Conservation (phyloP, 2,113 vertebrate species). For the Apus apus region DNA sequence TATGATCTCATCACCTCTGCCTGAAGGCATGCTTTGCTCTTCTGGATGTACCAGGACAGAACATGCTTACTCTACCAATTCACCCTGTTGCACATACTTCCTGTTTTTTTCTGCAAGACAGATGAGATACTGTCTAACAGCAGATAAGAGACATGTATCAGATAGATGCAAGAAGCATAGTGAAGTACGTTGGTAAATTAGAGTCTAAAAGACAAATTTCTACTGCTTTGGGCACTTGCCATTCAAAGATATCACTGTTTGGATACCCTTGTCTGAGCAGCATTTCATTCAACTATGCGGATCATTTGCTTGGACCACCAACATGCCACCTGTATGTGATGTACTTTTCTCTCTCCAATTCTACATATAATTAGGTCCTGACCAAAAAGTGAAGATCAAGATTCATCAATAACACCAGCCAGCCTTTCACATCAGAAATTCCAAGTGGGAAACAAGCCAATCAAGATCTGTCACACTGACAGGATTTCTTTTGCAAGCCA, state of each 20-base stretch:
- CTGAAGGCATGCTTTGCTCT: background rate
- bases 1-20: background rate
- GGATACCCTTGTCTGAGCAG: background rate
- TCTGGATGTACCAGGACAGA: background rate
- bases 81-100: background rate
- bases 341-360: background rate
- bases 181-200: background rate
- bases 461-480: too few relatives aligned
- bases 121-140: background rate
- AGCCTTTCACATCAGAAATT: background rate
- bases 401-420: background rate
- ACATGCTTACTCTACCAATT: too few relatives aligned
- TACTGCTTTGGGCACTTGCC: background rate
- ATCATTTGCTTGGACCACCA: background rate
- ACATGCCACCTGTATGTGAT: rapidly evolving
- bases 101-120: background rate
- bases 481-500: background rate
- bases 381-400: background rate
- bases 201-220: background rate
- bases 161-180: background rate
- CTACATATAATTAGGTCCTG: background rate
- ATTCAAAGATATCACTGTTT: background rate
- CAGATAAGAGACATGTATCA: background rate
- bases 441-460: background rate
- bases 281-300: background rate